These are phyloP conservation scores for Pardosa pseudoannulata DNA, from an alignment of 2,888 invertebrate genomes.

Conservation along the genomic window DNA sequence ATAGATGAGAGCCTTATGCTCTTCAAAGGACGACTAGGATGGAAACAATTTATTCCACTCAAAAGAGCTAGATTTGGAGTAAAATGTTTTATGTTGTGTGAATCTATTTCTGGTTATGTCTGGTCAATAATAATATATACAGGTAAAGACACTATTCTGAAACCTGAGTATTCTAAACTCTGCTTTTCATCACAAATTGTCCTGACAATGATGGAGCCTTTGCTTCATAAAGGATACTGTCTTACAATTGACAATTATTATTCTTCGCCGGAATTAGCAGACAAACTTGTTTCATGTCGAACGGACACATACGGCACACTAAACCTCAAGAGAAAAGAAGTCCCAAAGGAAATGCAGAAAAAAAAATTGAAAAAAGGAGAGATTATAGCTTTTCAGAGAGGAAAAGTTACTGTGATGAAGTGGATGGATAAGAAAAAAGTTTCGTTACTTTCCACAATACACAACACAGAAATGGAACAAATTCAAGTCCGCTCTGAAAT, in stretches of 20 bases:
- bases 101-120: background rate
- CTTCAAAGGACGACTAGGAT: conserved; percentile 50
- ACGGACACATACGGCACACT: background rate
- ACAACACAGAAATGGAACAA: background rate
- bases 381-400: conserved; percentile 41
- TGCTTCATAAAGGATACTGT: too few species aligned
- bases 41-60: conserved; percentile 71
- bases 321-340: background rate
- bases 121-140: background rate
- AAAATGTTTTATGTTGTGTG: background rate
- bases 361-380: conserved; percentile 18
- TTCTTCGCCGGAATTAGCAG: background rate
- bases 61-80: conserved; percentile 57
- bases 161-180: background rate
- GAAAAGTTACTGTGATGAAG: conserved; percentile 24
- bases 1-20: too few species aligned
- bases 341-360: background rate
- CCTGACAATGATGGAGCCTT: conserved; percentile 9
- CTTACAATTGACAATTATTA: background rate
- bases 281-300: background rate
- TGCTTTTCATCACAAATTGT: background rate
- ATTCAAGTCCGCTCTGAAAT: too few species aligned
- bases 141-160: background rate
- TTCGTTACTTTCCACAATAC: background rate
- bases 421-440: conserved; percentile 21